A percentile compares a stretch with the other conserved stretches of the same genome.
phyloP scores from a whole-genome alignment of 2,113 vertebrate genomes.

The Clarias magur region DNA sequence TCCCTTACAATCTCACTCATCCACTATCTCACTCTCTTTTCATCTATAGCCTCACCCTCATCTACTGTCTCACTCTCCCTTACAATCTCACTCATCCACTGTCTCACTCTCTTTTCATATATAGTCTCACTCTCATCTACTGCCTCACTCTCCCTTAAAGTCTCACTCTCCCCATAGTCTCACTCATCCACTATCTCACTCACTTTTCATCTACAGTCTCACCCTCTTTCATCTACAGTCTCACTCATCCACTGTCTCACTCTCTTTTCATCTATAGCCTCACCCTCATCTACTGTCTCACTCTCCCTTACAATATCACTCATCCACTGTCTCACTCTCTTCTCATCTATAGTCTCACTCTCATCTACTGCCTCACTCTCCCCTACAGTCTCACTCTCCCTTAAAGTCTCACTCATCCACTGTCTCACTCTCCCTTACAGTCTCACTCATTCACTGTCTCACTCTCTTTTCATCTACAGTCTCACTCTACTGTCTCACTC shows the following conservation, averaged over 20 bases:
- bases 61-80: slow-evolving; percentile 65
- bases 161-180: slow-evolving; percentile 36
- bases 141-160: background rate
- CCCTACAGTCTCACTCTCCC: slow-evolving; percentile 28
- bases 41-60: background rate
- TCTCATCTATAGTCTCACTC: background rate
- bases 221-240: too few relatives aligned
- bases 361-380: background rate
- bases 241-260: slow-evolving; percentile 55
- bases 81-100: slow-evolving; percentile 57
- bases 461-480: background rate
- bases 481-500: slow-evolving; percentile 21
- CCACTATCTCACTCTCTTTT: slow-evolving; percentile 61
- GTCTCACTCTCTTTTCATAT: background rate
- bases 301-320: too few relatives aligned
- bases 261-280: background rate
- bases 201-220: too few relatives aligned
- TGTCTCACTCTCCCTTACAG: slow-evolving; percentile 60
- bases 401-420: slow-evolving; percentile 50
- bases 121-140: background rate
- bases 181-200: slow-evolving; percentile 62
- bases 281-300: slow-evolving; percentile 18
- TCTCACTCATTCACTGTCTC: slow-evolving; percentile 55
- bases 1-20: slow-evolving; percentile 42
- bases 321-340: background rate